phyloP scores from a whole-genome alignment of 23 tunicate genomes.

The Diplosoma virens region DNA sequence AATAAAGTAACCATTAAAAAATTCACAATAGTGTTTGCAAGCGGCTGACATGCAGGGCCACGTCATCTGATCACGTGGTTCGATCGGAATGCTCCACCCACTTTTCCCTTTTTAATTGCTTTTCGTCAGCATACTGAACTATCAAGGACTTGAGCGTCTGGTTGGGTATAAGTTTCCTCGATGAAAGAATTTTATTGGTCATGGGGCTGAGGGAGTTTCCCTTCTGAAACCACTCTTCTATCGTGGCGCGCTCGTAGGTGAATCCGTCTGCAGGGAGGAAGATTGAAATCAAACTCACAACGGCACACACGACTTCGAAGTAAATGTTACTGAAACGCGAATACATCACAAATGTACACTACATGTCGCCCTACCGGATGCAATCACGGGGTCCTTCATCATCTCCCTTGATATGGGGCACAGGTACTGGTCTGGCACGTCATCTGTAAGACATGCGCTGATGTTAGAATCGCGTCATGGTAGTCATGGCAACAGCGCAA shows the following conservation, averaged over 20 bases:
- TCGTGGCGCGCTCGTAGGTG: constrained; percentile 64
- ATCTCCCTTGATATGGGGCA: constrained; percentile 89
- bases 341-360: too few species aligned
- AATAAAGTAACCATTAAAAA: too few species aligned
- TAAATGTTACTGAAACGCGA: too few species aligned
- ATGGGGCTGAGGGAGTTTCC: constrained; percentile 66
- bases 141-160: constrained; percentile 75
- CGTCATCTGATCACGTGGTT: too few species aligned
- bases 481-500: not conserved
- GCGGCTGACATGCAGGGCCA: too few species aligned
- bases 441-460: constrained; percentile 19
- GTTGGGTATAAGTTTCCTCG: constrained; percentile 52
- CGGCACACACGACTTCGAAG: too few species aligned
- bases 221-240: constrained; percentile 63
- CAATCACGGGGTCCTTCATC: constrained; percentile 86
- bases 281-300: too few species aligned
- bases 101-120: constrained; percentile 2
- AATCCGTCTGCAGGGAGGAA: constrained; percentile 72
- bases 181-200: constrained; percentile 50
- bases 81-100: constrained; percentile 36
- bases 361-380: constrained; percentile 73
- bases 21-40: too few species aligned
- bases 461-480: not conserved
- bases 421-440: constrained; percentile 72
- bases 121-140: constrained; percentile 17